Conservation (phyloP, 2,113 vertebrate species). For the Microcebus murinus region DNA sequence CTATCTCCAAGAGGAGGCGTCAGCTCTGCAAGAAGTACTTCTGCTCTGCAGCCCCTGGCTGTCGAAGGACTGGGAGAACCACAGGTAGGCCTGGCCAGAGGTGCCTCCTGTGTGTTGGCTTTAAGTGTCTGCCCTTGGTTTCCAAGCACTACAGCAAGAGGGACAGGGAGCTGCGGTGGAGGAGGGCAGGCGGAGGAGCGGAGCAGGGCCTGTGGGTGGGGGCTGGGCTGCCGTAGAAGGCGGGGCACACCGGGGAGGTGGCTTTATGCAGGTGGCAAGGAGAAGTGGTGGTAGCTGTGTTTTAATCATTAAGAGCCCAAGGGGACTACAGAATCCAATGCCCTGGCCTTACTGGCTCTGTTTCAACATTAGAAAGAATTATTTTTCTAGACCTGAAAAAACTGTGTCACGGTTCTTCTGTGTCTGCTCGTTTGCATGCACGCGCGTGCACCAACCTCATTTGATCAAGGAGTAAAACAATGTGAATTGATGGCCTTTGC, state of each 20-base stretch:
- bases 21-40: background rate
- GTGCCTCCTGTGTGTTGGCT: background rate
- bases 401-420: background rate
- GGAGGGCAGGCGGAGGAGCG: background rate
- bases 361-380: constrained; percentile 3
- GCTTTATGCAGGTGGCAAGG: background rate
- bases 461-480: background rate
- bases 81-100: background rate
- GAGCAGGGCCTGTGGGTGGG: background rate
- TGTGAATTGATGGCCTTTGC: background rate
- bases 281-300: background rate
- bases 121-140: background rate
- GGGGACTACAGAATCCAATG: background rate
- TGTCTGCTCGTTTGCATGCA: background rate
- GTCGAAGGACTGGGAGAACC: background rate
- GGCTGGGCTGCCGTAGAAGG: background rate
- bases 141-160: background rate
- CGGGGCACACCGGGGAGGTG: background rate
- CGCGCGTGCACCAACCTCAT: background rate
- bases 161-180: background rate
- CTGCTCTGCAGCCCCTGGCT: background rate
- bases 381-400: constrained; percentile 39
- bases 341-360: background rate
- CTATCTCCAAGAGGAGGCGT: background rate
- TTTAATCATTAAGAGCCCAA: background rate